These are phyloP conservation scores for Abrostola triplasia DNA, from an alignment of 2,888 invertebrate genomes.

Conservation along the genomic window DNA sequence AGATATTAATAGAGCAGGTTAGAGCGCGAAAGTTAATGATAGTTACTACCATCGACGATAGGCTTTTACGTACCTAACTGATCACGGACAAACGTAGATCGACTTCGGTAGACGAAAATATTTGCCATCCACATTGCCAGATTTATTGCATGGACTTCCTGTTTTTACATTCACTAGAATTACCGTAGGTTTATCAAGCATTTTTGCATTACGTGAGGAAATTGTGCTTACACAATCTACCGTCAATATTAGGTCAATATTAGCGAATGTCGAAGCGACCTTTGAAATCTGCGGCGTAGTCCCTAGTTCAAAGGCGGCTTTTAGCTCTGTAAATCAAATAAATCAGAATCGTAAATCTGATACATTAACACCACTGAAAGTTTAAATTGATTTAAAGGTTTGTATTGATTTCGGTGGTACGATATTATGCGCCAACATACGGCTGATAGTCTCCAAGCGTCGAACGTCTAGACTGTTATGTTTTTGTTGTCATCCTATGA, in stretches of 20 bases:
- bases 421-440: constrained; percentile 11
- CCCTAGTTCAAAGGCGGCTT: constrained; percentile 64
- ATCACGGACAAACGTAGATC: too few species aligned
- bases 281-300: constrained; percentile 56
- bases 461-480: not conserved
- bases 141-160: constrained; percentile 10
- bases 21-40: too few species aligned
- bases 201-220: constrained; percentile 26
- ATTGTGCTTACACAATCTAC: constrained; percentile 43
- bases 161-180: constrained; percentile 10
- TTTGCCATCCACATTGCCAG: not conserved
- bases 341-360: constrained; percentile 50
- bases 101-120: constrained; percentile 1
- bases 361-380: constrained; percentile 46
- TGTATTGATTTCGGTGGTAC: constrained; percentile 13
- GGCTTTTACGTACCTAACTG: too few species aligned
- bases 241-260: constrained; percentile 62
- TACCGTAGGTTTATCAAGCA: not conserved
- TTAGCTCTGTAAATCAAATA: constrained; percentile 66
- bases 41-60: too few species aligned
- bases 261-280: constrained; percentile 56
- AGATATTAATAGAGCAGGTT: too few species aligned
- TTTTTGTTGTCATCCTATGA: not conserved
- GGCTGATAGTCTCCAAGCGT: not conserved
- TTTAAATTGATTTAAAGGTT: constrained; percentile 49